phyloP scores from a whole-genome alignment of 2,888 invertebrate genomes.

The Hecatera dysodea region DNA sequence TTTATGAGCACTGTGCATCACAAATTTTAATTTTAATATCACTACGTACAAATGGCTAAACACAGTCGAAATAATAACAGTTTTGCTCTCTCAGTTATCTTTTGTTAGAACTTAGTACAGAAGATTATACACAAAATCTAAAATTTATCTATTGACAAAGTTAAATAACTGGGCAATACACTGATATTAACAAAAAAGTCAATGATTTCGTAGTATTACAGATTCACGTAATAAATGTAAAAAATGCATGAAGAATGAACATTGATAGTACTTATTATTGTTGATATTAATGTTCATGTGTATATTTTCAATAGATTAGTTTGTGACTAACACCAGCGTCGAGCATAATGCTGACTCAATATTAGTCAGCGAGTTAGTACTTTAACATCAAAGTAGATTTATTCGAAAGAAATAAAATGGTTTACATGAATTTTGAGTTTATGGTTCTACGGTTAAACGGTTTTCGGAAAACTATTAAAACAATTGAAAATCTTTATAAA shows the following conservation, averaged over 20 bases:
- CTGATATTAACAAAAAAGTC: neutral
- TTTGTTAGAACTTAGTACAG: neutral
- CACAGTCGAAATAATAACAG: neutral
- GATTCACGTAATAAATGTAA: constrained; percentile 18
- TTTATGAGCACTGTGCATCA: constrained; percentile 45
- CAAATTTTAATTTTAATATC: constrained; percentile 1
- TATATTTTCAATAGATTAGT: constrained; percentile 42
- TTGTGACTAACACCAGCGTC: constrained; percentile 69
- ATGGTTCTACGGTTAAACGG: constrained; percentile 11
- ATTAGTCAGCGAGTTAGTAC: constrained; percentile 23
- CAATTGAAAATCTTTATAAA: neutral
- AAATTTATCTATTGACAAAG: neutral
- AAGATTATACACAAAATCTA: neutral
- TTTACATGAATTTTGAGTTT: constrained; percentile 6
- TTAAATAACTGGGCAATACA: neutral
- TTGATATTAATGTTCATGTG: constrained; percentile 40
- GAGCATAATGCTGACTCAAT: constrained; percentile 60
- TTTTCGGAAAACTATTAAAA: neutral
- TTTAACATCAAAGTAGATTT: constrained; percentile 32
- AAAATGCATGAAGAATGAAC: constrained; percentile 46
- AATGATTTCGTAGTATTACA: neutral
- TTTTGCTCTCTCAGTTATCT: too few relatives aligned
- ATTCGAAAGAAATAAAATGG: constrained; percentile 12
- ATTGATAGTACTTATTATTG: constrained; percentile 27
- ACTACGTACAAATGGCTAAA: neutral